A percentile compares a stretch with the other conserved stretches of the same genome.
Evolutionary conservation across 2,888 invertebrate genomes (phyloP).

Genomic region (Acanthosepion pharaonis): DNA sequence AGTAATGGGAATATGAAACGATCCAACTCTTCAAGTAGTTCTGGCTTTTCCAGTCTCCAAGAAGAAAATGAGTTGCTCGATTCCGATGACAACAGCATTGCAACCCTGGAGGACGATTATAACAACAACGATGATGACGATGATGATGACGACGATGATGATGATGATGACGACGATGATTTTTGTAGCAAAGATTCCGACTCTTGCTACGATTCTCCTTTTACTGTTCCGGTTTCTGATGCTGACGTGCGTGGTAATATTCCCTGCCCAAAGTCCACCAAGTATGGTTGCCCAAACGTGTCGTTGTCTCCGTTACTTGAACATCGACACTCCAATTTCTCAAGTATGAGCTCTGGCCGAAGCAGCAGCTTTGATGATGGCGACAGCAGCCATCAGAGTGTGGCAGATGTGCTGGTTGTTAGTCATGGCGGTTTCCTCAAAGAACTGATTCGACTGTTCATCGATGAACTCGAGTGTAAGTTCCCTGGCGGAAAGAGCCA

Average conservation of each 20-base stretch:
- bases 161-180: conserved; percentile 23
- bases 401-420: conserved; percentile 71
- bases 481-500: conserved; percentile 69
- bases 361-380: conserved; percentile 70
- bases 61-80: conserved; percentile 52
- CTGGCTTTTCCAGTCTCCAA: conserved; percentile 55
- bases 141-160: conserved; percentile 46
- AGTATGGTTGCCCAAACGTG: conserved; percentile 70
- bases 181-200: conserved; percentile 47
- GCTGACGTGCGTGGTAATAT: conserved; percentile 49
- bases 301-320: conserved; percentile 69
- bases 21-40: conserved; percentile 55
- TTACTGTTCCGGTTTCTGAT: conserved; percentile 49
- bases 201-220: conserved; percentile 49
- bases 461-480: conserved; percentile 66
- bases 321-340: conserved; percentile 66
- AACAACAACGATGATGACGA: not conserved
- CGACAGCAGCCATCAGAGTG: conserved; percentile 59
- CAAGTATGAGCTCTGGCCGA: conserved; percentile 70
- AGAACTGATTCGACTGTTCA: conserved; percentile 71
- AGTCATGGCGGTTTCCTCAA: conserved; percentile 74
- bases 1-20: conserved; percentile 47
- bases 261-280: conserved; percentile 47
- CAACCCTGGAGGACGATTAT: conserved; percentile 39
- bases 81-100: conserved; percentile 49